These are phyloP conservation scores for Tetropium fuscum DNA, from an alignment of 2,888 invertebrate genomes.

Conservation along the genomic window DNA sequence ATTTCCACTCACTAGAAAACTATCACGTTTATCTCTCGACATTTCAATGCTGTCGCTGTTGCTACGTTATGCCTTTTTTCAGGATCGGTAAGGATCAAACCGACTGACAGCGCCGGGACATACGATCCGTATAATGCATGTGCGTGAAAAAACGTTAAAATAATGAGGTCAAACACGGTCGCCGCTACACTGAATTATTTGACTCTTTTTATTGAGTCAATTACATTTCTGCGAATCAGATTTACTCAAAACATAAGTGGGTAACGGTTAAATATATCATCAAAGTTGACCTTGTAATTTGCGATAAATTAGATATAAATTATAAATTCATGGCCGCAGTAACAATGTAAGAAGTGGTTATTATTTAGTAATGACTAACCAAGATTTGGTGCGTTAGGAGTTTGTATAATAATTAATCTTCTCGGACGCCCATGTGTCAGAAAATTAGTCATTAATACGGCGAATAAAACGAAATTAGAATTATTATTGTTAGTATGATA, in stretches of 20 bases:
- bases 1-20: no score
- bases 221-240: slow-evolving; percentile 32
- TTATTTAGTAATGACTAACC: slow-evolving; percentile 5
- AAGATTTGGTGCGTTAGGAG: neutral
- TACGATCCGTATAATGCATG: no score
- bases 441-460: no score
- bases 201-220: slow-evolving; percentile 10
- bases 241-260: slow-evolving; percentile 30
- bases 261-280: slow-evolving; percentile 25
- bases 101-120: no score
- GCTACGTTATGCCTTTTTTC: no score
- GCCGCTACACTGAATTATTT: slow-evolving; percentile 1
- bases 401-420: neutral
- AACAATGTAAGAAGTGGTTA: slow-evolving; percentile 3
- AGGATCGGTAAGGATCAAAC: no score
- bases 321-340: slow-evolving; percentile 24
- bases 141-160: neutral
- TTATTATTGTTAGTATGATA: no score
- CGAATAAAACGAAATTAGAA: no score
- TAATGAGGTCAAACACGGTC: slow-evolving; percentile 7
- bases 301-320: slow-evolving; percentile 35
- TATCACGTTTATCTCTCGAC: no score
- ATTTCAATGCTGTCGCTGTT: no score
- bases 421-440: neutral
- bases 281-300: slow-evolving; percentile 36